Evolutionary conservation across 2,113 vertebrate species (phyloP).

Genomic region (Dermatemys mawii): DNA sequence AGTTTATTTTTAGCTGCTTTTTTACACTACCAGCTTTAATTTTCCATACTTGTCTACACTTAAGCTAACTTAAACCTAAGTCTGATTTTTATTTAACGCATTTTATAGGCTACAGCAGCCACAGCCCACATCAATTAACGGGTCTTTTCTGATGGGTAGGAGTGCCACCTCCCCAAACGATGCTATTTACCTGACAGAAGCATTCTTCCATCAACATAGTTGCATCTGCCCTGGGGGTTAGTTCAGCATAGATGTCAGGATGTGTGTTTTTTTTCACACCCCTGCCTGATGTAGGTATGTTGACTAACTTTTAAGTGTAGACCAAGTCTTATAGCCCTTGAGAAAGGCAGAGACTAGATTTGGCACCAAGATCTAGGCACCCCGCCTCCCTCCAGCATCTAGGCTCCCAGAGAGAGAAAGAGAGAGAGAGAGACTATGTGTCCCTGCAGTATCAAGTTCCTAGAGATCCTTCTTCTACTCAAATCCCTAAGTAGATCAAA

Average conservation of each 20-base stretch:
- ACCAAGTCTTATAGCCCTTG: not conserved
- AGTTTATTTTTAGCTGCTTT: not conserved
- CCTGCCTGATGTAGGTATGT: not conserved
- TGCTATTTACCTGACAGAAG: not conserved
- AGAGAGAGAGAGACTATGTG: not conserved
- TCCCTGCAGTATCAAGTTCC: not conserved
- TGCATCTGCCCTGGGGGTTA: not conserved
- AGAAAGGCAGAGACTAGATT: not conserved
- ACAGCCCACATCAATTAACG: not conserved
- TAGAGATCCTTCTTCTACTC: not conserved
- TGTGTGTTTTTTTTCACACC: not conserved
- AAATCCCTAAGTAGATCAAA: not conserved
- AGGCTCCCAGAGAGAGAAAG: not conserved
- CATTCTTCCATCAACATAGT: not conserved
- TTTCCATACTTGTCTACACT: not conserved
- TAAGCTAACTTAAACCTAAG: not conserved
- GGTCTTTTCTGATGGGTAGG: not conserved
- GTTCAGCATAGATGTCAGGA: not conserved
- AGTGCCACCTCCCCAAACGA: not conserved
- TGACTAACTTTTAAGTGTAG: not conserved
- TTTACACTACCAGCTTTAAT: not conserved
- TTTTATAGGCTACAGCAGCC: not conserved
- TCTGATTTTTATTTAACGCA: not conserved
- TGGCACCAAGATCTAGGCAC: not conserved
- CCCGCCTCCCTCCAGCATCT: not conserved